Conservation (phyloP, 2,113 vertebrate species). For the Uropsilus gracilis region DNA sequence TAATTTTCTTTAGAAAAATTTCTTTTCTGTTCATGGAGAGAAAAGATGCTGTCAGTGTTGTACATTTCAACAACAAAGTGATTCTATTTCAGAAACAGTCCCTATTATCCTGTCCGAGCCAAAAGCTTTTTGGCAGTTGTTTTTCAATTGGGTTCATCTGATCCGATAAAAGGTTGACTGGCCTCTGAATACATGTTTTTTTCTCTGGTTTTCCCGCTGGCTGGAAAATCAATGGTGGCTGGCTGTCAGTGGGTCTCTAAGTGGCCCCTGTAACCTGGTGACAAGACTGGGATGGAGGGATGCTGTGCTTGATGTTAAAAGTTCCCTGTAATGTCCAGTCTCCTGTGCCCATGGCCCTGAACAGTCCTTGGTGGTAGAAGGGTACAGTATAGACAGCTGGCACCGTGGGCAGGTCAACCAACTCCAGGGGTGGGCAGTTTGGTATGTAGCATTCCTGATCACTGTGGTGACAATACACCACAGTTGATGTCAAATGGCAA, state of each 20-base stretch:
- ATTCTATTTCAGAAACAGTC: constrained; percentile 48
- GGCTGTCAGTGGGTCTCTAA: background rate
- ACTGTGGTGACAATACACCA: no score
- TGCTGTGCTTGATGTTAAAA: background rate
- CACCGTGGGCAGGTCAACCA: background rate
- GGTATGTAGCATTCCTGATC: background rate
- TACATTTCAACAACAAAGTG: constrained; percentile 6
- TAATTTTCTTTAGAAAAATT: background rate
- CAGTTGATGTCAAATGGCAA: background rate
- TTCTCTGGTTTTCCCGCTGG: background rate
- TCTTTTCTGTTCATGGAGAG: background rate
- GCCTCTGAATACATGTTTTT: background rate
- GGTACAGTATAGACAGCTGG: background rate
- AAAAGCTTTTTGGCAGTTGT: constrained; percentile 37
- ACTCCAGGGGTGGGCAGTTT: background rate
- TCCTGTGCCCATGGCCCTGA: background rate
- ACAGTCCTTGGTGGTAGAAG: background rate
- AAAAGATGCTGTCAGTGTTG: background rate
- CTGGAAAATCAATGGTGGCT: background rate
- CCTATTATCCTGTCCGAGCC: background rate
- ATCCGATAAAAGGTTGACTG: background rate
- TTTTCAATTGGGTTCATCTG: background rate
- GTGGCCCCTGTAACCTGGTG: background rate
- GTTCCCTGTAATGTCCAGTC: background rate
- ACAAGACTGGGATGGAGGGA: background rate